Evolutionary conservation across 2,113 vertebrate species (phyloP).

Genomic region (Xiphophorus couchianus): DNA sequence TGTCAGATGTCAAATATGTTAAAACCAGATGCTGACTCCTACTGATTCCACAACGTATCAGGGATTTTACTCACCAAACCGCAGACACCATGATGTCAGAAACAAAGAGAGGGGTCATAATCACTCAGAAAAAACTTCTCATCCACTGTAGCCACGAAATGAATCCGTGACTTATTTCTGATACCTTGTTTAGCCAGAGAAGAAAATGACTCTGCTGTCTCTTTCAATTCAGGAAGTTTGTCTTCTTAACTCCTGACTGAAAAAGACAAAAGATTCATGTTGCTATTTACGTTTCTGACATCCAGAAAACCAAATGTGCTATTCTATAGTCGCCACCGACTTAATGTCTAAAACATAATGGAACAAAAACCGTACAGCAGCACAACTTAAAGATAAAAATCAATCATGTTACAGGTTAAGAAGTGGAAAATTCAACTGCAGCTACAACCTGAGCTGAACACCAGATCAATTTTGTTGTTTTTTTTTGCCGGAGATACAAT

Average conservation of each 20-base stretch:
- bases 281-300: neutral
- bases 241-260: conserved; percentile 6
- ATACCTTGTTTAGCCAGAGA: neutral
- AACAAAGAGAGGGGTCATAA: neutral
- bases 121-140: neutral
- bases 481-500: conserved; percentile 12
- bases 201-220: neutral
- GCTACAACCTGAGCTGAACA: neutral
- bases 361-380: neutral
- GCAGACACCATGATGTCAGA: neutral
- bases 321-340: neutral
- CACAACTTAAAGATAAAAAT: conserved; percentile 4
- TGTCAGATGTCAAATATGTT: conserved; percentile 55
- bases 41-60: conserved; percentile 10
- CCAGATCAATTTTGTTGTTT: conserved; percentile 16
- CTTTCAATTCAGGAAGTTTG: neutral
- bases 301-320: conserved; percentile 8
- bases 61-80: conserved; percentile 12
- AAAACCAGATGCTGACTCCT: conserved; percentile 67
- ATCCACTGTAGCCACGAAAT: neutral
- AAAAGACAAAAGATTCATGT: neutral
- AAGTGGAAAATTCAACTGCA: neutral
- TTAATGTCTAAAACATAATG: neutral
- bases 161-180: neutral
- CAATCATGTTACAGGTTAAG: conserved; percentile 5